Base-by-base conservation (phyloP, 2,797 vertebrate species). In the Coilia nasus region DNA sequence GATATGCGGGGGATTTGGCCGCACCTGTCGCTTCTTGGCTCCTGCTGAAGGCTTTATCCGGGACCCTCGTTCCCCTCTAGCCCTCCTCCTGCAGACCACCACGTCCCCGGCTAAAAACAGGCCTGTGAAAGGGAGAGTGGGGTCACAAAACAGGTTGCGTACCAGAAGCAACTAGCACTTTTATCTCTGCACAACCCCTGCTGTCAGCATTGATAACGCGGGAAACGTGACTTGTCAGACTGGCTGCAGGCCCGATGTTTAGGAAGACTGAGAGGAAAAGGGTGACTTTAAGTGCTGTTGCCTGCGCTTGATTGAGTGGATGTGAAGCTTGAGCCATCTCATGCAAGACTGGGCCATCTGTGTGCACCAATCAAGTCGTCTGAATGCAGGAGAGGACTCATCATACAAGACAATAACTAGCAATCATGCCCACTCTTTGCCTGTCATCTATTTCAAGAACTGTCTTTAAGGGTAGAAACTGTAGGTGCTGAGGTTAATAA, bases 21-120 rank as follows among this genome's bases (percentile, higher is more conserved):
- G 17, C 71, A 35, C 54, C 71, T 78, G 86, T 64, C 67, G 83
- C 82, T 88, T 78, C 86, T 19, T 54, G 80, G n/a, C 41, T 17
- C 6, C 64, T n/a, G 71, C 35, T 9, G 71, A 78, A 78, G 71
- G 31, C 71, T 78, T 75, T 75, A 35, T 75, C 67, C 67, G 28
- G 14, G 14, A 11, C 67, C 28, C 67, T 25, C 67, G 12, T 41
- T 78, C 19, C 35, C 19, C 67, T 35, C 54, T 62, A 15, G 17
- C 35, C 1, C n/a, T 57, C 71, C 67, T 75, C 31, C 67, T 5
- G 67, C 67, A 75, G 67, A 25, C 60, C 60, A 25, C n/a, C 60
- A 23, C 10, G 6, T 6, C 57, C 19, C 21, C 23, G 71, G 1
- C 71, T 78, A 78, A 44, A 78, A 78, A 21, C 71, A 19, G 71